phyloP scores from a whole-genome alignment of 2,113 vertebrate species.

The Perognathus longimembris region DNA sequence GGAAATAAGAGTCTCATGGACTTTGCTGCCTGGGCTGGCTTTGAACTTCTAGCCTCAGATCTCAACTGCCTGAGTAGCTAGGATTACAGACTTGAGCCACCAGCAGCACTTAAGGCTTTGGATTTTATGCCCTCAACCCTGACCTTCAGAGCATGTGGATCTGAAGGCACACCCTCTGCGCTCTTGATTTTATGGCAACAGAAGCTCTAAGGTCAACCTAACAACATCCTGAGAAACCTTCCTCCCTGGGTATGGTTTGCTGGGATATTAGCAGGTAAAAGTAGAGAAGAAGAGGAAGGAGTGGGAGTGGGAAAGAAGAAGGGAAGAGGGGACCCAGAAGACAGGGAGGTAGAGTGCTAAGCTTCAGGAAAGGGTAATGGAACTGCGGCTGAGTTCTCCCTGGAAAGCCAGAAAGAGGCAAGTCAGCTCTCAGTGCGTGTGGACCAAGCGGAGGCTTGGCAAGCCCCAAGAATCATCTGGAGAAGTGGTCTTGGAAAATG shows the following conservation, averaged over 20 bases:
- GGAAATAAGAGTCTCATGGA: too few species aligned
- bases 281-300: neutral
- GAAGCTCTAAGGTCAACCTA: neutral
- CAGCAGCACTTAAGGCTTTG: neutral
- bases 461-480: neutral
- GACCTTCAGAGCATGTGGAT: neutral
- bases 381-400: neutral
- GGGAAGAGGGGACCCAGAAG: neutral
- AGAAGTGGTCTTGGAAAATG: neutral
- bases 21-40: too few species aligned
- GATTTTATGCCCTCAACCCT: neutral
- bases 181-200: neutral
- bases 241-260: neutral
- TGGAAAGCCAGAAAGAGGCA: neutral
- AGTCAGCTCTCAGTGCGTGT: neutral
- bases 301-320: neutral
- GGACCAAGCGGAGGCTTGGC: neutral
- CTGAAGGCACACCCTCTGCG: neutral
- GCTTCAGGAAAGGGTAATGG: neutral
- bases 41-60: too few species aligned
- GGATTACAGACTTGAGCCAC: too few species aligned
- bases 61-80: too few species aligned
- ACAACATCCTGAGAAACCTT: neutral
- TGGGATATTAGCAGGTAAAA: neutral
- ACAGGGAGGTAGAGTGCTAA: too few species aligned